Evolutionary conservation across 2,797 vertebrate species (phyloP), one percentile per base, ranked within the genome.

Genomic region (Myotis daubentonii): DNA sequence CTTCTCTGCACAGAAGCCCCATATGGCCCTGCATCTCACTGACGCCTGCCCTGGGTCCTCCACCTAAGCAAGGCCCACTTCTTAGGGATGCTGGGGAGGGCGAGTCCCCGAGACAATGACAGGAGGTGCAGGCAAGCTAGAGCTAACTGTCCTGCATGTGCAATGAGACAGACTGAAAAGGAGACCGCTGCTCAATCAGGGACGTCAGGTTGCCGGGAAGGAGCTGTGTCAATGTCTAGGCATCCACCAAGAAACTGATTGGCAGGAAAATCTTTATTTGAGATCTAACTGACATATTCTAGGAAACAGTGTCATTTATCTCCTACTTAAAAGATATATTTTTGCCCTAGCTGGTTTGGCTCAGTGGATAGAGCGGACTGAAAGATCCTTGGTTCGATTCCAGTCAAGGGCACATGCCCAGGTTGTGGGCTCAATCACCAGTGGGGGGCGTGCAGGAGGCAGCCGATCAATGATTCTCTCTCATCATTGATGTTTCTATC

Each of bases 81-180:
- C 38, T 79, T 6, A 23, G 17, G 30, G 47, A 38, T 11, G 13
- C 51, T 5, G 49, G 81, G n/a, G 30, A 36, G 36, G 33, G 49
- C 1, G 6, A 60, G 36, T 19, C 8, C 10, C 30, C 0, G 6
- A 23, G 47, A 9, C 33, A 20, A 1, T 3, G 5, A 19, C 4
- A 16, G 41, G 16, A 41, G 20, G 55, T 1, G 12, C 5, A 6
- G 30, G 19, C 4, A 15, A 11, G 44, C 11, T 28, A 53, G 1
- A 49, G 28, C 6, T 38, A 5, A 41, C 6, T 5, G 38, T 25
- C 70, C 30, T n/a, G 44, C 0, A 4, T 17, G 8, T 16, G 7
- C 20, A 17, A 13, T 5, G 36, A 62, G 36, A 16, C 71, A 22
- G 36, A 16, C 71, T 5, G 62, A 22, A 19, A 15, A 15, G 41